Percentiles rank a stretch among this genome's conserved stretches.
phyloP scores from a whole-genome alignment of 2,888 invertebrate species.

The Kryphioiulus occultus region DNA sequence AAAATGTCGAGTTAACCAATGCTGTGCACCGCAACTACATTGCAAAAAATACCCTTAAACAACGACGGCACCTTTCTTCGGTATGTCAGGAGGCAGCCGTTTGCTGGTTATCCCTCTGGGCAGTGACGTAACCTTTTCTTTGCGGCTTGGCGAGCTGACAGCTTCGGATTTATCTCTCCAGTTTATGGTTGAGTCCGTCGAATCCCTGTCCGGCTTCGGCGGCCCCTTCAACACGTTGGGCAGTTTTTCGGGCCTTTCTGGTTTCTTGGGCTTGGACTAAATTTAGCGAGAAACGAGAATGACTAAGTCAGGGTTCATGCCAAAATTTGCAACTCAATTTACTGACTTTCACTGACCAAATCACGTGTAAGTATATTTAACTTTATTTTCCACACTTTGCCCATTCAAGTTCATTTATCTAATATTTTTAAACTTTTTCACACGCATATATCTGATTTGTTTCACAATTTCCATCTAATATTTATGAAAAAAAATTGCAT shows the following conservation, averaged over 20 bases:
- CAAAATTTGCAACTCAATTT: too few species aligned
- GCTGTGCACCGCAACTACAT: not conserved
- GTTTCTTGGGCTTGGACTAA: constrained; percentile 50
- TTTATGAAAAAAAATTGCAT: too few species aligned
- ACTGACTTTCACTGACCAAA: too few species aligned
- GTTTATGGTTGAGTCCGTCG: not conserved
- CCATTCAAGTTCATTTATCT: too few species aligned
- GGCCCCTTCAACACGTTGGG: not conserved
- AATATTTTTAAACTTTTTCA: too few species aligned
- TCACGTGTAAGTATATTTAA: too few species aligned
- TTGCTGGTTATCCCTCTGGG: constrained; percentile 52
- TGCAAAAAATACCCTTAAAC: not conserved
- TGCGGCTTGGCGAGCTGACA: constrained; percentile 10
- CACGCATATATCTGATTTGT: too few species aligned
- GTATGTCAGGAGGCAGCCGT: constrained; percentile 55
- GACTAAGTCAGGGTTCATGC: too few species aligned
- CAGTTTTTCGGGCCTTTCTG: constrained; percentile 49
- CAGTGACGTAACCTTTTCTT: constrained; percentile 44
- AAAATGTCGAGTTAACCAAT: too few species aligned
- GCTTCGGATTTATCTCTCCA: constrained; percentile 42
- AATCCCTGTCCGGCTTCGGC: constrained; percentile 12
- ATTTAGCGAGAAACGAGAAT: not conserved
- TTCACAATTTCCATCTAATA: too few species aligned
- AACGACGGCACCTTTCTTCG: constrained; percentile 54
- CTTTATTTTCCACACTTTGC: too few species aligned